These are phyloP conservation scores for Propithecus deckenii DNA, from an alignment of 2,797 vertebrate genomes.

Conservation along the genomic window DNA sequence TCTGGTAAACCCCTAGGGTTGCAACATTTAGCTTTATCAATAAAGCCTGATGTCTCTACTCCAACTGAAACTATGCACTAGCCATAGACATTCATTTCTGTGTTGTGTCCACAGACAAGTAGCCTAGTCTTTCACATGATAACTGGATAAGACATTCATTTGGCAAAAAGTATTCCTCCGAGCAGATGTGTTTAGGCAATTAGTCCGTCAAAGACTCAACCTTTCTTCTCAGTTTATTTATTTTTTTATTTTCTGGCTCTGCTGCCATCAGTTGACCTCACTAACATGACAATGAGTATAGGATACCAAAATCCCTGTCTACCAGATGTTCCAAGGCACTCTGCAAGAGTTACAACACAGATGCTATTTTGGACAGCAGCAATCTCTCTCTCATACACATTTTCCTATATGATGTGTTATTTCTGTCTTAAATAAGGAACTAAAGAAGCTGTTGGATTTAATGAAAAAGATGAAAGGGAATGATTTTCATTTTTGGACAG, in stretches of 20 bases:
- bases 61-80: not conserved
- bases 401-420: not conserved
- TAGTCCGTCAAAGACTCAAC: not conserved
- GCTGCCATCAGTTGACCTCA: not conserved
- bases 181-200: not conserved
- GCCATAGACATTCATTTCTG: not conserved
- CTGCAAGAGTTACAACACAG: not conserved
- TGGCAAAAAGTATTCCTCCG: constrained; percentile 2
- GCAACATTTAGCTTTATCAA: not conserved
- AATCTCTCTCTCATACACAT: not conserved
- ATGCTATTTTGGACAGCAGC: not conserved
- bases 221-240: constrained; percentile 47
- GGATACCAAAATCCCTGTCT: constrained; percentile 18
- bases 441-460: not conserved
- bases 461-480: not conserved
- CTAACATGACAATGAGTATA: constrained; percentile 4
- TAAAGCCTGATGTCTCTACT: not conserved
- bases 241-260: constrained; percentile 16
- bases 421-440: constrained; percentile 41
- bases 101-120: not conserved
- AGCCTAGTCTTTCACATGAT: not conserved
- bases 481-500: not conserved
- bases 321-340: constrained; percentile 14
- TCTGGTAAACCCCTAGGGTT: not conserved
- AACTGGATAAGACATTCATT: not conserved